A percentile compares a stretch with the other conserved stretches of the same genome.
Conservation (phyloP, 1,140 invertebrate species). For the Bombus waltoni region DNA sequence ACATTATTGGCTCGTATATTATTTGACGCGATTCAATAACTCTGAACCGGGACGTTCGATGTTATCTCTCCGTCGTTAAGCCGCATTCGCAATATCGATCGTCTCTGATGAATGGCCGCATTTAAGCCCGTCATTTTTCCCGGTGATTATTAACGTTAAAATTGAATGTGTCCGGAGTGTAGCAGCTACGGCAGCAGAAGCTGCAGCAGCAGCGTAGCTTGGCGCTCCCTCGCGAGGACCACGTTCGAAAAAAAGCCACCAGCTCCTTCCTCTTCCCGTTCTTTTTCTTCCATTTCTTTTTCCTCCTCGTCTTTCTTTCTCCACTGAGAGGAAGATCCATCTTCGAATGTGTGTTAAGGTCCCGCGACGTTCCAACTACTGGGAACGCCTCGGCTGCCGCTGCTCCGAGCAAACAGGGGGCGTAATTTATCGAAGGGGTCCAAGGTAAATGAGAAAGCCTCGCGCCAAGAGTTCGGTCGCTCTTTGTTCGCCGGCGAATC, state of each 20-base stretch:
- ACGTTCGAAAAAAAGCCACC: constrained; percentile 63
- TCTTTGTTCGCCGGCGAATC: constrained; percentile 12
- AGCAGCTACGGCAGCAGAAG: neutral
- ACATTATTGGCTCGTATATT: constrained; percentile 79
- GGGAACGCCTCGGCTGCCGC: constrained; percentile 56
- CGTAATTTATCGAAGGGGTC: constrained; percentile 58
- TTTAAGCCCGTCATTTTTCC: constrained; percentile 72
- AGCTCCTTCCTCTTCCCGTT: neutral
- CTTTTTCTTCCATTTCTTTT: neutral
- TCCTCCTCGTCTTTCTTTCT: neutral
- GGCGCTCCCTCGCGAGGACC: constrained; percentile 48
- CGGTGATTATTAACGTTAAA: constrained; percentile 74
- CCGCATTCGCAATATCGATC: constrained; percentile 76
- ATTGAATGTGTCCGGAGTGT: constrained; percentile 71
- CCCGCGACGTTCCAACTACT: constrained; percentile 48
- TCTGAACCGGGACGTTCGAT: constrained; percentile 69
- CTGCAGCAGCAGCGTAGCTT: neutral
- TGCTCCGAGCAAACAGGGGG: constrained; percentile 38
- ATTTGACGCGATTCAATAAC: constrained; percentile 79
- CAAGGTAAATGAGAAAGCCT: constrained; percentile 57
- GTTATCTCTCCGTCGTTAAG: constrained; percentile 74
- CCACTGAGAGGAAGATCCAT: constrained; percentile 43
- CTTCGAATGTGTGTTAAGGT: constrained; percentile 57
- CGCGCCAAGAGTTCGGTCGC: constrained; percentile 23
- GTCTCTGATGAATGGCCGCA: constrained; percentile 72